phyloP scores from a whole-genome alignment of 2,113 vertebrate species.

The Spheniscus mendiculus region DNA sequence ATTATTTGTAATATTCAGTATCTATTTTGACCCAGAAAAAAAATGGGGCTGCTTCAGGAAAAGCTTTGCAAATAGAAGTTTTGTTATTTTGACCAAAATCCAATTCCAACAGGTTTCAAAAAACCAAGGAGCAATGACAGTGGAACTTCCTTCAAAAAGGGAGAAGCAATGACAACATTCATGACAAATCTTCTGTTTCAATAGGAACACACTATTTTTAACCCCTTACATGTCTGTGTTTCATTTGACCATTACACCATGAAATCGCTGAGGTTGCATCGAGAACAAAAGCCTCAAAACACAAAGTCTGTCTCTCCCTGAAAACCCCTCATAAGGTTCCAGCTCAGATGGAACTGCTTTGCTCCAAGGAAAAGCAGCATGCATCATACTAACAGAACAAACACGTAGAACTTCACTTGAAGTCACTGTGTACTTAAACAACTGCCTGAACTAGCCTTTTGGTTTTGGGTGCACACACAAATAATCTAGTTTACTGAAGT shows the following conservation, averaged over 20 bases:
- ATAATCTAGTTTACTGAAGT: background rate
- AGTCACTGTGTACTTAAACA: background rate
- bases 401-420: background rate
- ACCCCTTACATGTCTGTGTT: background rate
- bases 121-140: background rate
- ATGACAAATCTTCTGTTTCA: background rate
- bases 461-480: background rate
- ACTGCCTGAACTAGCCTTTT: background rate
- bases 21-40: background rate
- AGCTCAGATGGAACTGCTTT: background rate
- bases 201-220: background rate
- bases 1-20: background rate
- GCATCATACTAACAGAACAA: background rate
- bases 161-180: background rate
- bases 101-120: background rate
- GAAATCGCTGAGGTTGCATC: background rate
- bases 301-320: background rate
- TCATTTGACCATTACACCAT: background rate
- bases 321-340: background rate
- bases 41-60: rapidly evolving
- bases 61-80: background rate
- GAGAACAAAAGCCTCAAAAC: background rate
- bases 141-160: background rate
- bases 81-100: background rate
- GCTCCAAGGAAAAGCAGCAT: background rate